Evolutionary conservation across 2,113 vertebrate species (phyloP).

Genomic region (Pyrgilauda ruficollis): DNA sequence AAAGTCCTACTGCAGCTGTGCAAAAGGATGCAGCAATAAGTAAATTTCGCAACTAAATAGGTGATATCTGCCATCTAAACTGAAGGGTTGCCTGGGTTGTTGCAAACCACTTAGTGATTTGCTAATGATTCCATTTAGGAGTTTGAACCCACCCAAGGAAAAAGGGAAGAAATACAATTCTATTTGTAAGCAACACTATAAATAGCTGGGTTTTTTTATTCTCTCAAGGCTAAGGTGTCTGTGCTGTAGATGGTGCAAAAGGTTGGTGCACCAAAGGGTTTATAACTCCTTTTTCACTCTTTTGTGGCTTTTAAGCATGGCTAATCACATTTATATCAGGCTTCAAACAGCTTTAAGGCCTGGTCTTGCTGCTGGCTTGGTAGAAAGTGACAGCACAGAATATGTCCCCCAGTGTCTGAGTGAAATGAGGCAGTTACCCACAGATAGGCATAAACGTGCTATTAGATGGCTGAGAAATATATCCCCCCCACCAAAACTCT

Average conservation of each 20-base stretch:
- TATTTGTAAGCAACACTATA: not conserved
- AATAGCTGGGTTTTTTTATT: not conserved
- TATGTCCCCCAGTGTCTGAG: slow-evolving; percentile 23
- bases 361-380: not conserved
- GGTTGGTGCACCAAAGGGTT: not conserved
- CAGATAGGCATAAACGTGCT: slow-evolving; percentile 58
- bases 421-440: slow-evolving; percentile 52
- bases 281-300: not conserved
- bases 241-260: not conserved
- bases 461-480: slow-evolving; percentile 59
- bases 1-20: not conserved
- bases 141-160: not conserved
- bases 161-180: not conserved
- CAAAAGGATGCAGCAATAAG: not conserved
- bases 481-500: not conserved
- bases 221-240: not conserved
- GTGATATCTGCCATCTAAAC: slow-evolving; percentile 18
- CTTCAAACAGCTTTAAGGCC: slow-evolving; percentile 19
- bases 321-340: slow-evolving; percentile 7
- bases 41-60: not conserved
- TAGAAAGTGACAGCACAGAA: slow-evolving; percentile 13
- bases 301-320: not conserved
- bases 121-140: not conserved
- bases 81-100: slow-evolving; percentile 15
- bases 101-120: not conserved